Conservation (phyloP, 2,888 invertebrate species). For the Lucinisca nassula region DNA sequence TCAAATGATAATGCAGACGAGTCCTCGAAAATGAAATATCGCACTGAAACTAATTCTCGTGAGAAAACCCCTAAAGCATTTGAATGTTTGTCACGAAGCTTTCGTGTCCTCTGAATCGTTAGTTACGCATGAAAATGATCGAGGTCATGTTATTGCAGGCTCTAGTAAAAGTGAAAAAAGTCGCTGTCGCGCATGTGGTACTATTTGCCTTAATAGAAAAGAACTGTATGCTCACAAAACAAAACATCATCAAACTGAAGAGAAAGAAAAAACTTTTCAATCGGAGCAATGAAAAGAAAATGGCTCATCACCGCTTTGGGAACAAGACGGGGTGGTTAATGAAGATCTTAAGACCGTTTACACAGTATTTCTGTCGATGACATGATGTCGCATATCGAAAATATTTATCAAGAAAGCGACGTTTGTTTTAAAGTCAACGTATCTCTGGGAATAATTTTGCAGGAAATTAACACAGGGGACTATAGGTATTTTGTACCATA, state of each 20-base stretch:
- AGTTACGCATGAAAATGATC: not conserved
- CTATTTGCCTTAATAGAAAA: not conserved
- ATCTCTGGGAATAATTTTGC: not conserved
- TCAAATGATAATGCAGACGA: not conserved
- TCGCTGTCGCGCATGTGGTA: not conserved
- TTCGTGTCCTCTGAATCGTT: not conserved
- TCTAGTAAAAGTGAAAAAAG: not conserved
- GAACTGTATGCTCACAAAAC: not conserved
- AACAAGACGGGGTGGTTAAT: no score
- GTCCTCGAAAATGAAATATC: not conserved
- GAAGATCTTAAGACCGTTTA: no score
- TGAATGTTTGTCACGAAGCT: not conserved
- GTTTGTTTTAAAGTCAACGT: not conserved
- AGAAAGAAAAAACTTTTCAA: not conserved
- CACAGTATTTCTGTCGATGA: not conserved
- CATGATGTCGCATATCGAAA: not conserved
- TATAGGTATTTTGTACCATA: not conserved
- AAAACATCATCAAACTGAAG: not conserved
- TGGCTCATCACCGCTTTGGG: no score
- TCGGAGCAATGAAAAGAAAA: not conserved
- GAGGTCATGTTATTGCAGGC: not conserved
- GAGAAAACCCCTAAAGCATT: not conserved
- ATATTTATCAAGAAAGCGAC: not conserved
- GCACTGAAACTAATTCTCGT: not conserved
- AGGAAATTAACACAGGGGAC: not conserved